Percentiles rank a stretch among this genome's conserved stretches.
These are phyloP conservation scores for Aegypius monachus DNA, from an alignment of 2,113 vertebrate genomes.

Conservation along the genomic window DNA sequence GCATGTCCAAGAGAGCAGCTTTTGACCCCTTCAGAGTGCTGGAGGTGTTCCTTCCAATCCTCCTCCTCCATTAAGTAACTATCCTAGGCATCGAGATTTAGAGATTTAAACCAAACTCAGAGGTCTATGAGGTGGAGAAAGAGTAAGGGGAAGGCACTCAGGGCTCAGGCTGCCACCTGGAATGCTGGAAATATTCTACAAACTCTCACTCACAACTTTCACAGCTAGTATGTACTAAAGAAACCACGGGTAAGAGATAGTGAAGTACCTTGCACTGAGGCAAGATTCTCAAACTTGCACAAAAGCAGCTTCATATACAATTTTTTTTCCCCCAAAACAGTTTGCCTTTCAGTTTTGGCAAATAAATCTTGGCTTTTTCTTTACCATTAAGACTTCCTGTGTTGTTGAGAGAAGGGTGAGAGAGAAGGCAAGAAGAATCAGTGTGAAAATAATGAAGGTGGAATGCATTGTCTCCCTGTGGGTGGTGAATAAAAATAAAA, in stretches of 20 bases:
- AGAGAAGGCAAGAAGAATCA: not conserved
- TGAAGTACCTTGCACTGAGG: not conserved
- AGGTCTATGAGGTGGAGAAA: not conserved
- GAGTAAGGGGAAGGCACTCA: not conserved
- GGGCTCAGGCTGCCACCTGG: not conserved
- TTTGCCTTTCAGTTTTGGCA: not conserved
- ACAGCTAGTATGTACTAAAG: not conserved
- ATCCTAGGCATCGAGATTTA: not conserved
- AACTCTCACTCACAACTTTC: not conserved
- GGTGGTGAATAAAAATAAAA: not conserved
- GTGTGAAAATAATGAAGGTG: not conserved
- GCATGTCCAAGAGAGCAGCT: not conserved
- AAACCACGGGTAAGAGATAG: not conserved
- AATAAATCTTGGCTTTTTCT: not conserved
- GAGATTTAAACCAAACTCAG: not conserved
- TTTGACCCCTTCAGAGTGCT: not conserved
- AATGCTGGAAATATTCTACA: not conserved
- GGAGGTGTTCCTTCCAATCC: not conserved
- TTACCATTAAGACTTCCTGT: not conserved
- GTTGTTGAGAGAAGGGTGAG: not conserved
- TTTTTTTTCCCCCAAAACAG: fast-evolving
- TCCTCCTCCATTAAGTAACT: not conserved
- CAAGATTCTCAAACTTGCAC: not conserved
- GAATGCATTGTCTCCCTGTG: not conserved
- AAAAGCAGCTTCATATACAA: not conserved